Base-by-base conservation (phyloP, 2,888 invertebrate genomes). In the Netelia virgata region DNA sequence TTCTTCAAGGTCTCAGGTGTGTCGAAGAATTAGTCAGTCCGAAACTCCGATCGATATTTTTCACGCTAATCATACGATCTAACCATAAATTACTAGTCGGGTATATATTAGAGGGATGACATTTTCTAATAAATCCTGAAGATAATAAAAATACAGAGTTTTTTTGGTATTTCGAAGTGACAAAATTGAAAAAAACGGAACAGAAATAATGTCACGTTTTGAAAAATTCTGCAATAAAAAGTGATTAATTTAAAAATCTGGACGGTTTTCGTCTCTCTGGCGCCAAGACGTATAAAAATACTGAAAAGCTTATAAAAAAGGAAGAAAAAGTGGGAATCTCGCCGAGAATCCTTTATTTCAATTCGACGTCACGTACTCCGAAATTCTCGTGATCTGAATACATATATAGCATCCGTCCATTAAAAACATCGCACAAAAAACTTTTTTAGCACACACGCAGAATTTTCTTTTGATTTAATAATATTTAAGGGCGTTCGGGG, bases 301-400 rank as follows among this genome's bases (percentile, higher is more conserved):
- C 3, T 10, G 16, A 18, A 57, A 3, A 9, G 47, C 47, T 16
- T 23, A 41, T 14, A 11, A 68, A 28, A 59, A 68, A 43, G 11
- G 14, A 23, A 43, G n/a, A 18, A 59, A 76, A 43, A 36, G 11
- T 47, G 14, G 57, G n/a, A 66, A 75, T 68, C 43, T 53, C 18
- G n/a, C 20, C 61, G n/a, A 18, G n/a, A 18, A 80, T 80, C 74
- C 80, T 64, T 83, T 70, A 82, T 82, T 79, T 23, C 43, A 41
- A 82, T 85, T 85, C 70, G 50, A 61, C 70, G 75, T 53, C 82
- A 82, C 78, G 82, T 75, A 69, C 70, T 72, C 55, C 18, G 18
- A 74, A 70, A 57, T 74, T 18, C 41, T 18, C 36, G 59, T 47
- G 11, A 28, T 57, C 41, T 47, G 68, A 59, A 59, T 68, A 76